Conservation (phyloP, 2,113 vertebrate species). For the Colossoma macropomum region DNA sequence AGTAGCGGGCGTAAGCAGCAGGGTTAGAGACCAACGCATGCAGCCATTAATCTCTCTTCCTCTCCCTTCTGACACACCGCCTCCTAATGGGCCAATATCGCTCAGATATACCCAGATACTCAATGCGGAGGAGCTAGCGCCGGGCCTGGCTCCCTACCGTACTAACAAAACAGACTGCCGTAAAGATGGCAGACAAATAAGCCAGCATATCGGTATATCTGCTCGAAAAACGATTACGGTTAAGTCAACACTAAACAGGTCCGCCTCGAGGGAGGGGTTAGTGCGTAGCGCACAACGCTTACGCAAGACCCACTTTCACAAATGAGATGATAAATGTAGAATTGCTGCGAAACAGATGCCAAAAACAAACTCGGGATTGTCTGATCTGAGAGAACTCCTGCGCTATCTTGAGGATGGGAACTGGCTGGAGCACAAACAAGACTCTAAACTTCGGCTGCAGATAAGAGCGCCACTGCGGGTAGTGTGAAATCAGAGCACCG, state of each 20-base stretch:
- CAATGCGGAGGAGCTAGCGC: not conserved
- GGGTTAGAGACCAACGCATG: slow-evolving; percentile 46
- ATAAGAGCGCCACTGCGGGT: not conserved
- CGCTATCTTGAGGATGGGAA: not conserved
- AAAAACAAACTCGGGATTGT: not conserved
- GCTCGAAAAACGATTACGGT: not conserved
- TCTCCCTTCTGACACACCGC: slow-evolving; percentile 19
- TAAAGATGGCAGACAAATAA: not conserved
- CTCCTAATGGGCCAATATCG: slow-evolving; percentile 33
- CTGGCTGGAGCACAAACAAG: not conserved
- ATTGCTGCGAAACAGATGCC: not conserved
- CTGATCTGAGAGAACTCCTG: not conserved
- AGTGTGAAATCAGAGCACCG: not conserved
- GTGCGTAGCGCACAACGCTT: not conserved
- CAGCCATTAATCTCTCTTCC: slow-evolving; percentile 53
- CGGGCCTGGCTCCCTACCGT: not conserved
- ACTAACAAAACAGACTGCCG: not conserved
- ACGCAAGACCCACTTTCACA: not conserved
- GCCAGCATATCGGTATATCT: not conserved
- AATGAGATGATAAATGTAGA: not conserved
- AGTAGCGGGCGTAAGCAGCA: slow-evolving; percentile 9
- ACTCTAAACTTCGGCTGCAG: not conserved
- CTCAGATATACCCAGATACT: slow-evolving; percentile 22
- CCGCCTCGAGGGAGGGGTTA: not conserved
- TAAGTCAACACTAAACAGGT: not conserved